Conservation (phyloP, 2,797 vertebrate genomes). For the Aeoliscus strigatus region DNA sequence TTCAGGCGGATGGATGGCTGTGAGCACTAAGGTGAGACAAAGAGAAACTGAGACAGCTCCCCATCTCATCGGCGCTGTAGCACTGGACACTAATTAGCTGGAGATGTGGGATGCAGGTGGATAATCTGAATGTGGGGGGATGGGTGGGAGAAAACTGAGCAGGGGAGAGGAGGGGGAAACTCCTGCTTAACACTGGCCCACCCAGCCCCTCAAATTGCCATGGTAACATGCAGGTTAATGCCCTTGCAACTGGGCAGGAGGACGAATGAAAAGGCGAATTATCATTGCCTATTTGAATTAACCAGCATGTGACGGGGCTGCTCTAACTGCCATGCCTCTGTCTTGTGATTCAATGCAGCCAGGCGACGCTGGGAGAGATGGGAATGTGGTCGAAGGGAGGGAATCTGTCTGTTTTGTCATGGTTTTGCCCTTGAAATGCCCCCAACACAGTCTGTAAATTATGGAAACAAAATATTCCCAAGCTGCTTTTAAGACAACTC, state of each 20-base stretch:
- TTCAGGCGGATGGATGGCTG: constrained; percentile 35
- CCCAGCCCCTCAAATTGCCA: constrained; percentile 31
- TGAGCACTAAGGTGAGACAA: constrained; percentile 29
- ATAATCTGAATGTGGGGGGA: constrained; percentile 10
- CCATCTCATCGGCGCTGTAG: neutral
- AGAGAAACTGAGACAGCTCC: constrained; percentile 10
- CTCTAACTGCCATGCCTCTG: constrained; percentile 27
- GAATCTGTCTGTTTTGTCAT: neutral
- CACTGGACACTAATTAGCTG: constrained; percentile 28
- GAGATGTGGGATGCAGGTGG: constrained; percentile 40
- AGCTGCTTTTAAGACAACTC: constrained; percentile 24
- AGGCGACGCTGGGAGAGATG: constrained; percentile 24
- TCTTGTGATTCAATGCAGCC: constrained; percentile 57
- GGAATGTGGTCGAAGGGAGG: constrained; percentile 22
- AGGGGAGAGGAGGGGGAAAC: neutral
- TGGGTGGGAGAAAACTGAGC: constrained; percentile 7
- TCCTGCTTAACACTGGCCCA: constrained; percentile 20
- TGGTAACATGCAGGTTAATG: constrained; percentile 54
- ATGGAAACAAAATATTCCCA: constrained; percentile 3
- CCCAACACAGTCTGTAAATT: neutral
- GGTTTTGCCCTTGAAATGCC: neutral
- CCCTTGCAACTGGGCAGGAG: constrained; percentile 29
- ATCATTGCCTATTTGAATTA: constrained; percentile 57
- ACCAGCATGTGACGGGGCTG: constrained; percentile 58
- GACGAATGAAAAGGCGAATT: constrained; percentile 54